A percentile compares a stretch with the other conserved stretches of the same genome.
Evolutionary conservation across 1,140 invertebrate species (phyloP).

Genomic region (Drosophila kikkawai): DNA sequence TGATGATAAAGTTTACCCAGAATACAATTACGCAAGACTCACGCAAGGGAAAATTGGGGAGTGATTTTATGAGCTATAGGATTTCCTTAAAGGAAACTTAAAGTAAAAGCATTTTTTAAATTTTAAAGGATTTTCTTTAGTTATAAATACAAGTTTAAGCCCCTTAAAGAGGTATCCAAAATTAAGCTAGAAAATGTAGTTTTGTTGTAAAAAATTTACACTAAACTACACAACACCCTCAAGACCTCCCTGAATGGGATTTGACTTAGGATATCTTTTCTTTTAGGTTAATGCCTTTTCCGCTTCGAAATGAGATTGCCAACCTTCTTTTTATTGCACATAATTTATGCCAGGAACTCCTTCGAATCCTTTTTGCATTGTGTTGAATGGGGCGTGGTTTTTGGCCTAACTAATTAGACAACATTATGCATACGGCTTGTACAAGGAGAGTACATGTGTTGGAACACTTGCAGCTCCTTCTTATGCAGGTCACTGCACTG

Average conservation of each 20-base stretch:
- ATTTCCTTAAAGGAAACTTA: neutral
- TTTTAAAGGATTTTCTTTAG: neutral
- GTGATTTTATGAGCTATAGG: neutral
- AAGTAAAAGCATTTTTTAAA: neutral
- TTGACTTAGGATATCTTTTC: no score
- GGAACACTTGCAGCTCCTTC: slow-evolving; percentile 28
- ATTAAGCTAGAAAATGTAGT: no score
- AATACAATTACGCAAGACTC: slow-evolving; percentile 8
- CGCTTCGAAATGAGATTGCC: neutral
- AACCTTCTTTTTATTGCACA: slow-evolving; percentile 3
- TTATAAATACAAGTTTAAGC: neutral
- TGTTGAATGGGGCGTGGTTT: slow-evolving; percentile 14
- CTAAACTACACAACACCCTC: no score
- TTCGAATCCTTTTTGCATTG: neutral
- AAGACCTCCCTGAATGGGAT: no score
- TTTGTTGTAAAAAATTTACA: no score
- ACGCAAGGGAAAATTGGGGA: neutral
- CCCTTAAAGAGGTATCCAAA: neutral
- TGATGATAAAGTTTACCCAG: slow-evolving; percentile 6
- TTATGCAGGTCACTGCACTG: slow-evolving; percentile 40
- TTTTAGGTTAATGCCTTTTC: slow-evolving; percentile 8
- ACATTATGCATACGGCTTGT: slow-evolving; percentile 31
- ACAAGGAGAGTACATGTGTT: slow-evolving; percentile 2
- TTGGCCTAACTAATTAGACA: slow-evolving; percentile 44
- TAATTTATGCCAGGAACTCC: slow-evolving; percentile 8